phyloP scores from a whole-genome alignment of 1,140 invertebrate genomes.

The Drosophila murphyi region DNA sequence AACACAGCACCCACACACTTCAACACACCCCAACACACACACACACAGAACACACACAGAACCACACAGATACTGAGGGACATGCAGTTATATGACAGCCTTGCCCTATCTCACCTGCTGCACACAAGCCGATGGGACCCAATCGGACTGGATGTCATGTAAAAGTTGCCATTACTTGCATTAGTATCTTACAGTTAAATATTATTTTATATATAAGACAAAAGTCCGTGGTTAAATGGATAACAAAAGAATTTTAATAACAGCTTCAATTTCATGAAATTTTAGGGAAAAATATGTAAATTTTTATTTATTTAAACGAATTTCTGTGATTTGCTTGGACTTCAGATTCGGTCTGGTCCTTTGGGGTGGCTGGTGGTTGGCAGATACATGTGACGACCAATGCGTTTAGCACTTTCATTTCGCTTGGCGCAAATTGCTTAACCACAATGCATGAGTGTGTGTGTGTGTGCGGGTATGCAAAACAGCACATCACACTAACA shows the following conservation, averaged over 20 bases:
- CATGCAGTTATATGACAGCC: constrained; percentile 57
- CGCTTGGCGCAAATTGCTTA: constrained; percentile 79
- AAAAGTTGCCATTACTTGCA: background rate
- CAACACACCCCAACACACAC: constrained; percentile 2
- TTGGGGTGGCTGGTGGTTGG: background rate
- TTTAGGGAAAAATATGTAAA: too few relatives aligned
- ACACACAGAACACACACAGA: constrained; percentile 19
- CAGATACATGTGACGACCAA: constrained; percentile 63
- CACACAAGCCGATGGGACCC: constrained; percentile 37
- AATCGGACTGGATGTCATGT: constrained; percentile 2
- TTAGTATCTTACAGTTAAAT: background rate
- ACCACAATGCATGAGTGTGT: constrained; percentile 66
- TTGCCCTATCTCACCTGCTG: constrained; percentile 74
- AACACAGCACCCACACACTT: background rate
- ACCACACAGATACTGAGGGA: background rate
- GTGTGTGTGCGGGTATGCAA: constrained; percentile 47
- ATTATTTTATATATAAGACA: background rate
- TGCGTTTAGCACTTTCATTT: constrained; percentile 80
- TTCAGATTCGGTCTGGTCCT: background rate
- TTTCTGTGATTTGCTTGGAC: background rate
- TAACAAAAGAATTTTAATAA: too few relatives aligned
- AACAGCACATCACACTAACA: constrained; percentile 16
- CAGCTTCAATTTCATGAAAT: too few relatives aligned
- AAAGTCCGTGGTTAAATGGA: too few relatives aligned
- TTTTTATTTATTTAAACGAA: too few relatives aligned